Conservation (phyloP, 2,113 vertebrate species). For the Menura novaehollandiae region DNA sequence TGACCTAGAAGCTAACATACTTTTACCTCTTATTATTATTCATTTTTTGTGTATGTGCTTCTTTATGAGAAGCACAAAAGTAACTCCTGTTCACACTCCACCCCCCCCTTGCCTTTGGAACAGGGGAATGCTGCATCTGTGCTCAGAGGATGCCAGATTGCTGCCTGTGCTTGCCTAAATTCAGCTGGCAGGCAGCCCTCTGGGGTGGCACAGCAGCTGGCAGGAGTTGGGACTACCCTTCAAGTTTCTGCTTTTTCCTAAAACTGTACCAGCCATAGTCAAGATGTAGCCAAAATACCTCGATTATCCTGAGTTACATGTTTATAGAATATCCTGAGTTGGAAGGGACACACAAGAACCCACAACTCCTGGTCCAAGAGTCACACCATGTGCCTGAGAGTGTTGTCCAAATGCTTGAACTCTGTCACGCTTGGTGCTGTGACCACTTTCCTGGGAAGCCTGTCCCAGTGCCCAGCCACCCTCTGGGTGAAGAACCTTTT, state of each 20-base stretch:
- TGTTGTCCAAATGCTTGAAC: background rate
- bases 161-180: background rate
- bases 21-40: background rate
- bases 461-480: background rate
- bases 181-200: background rate
- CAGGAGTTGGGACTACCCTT: background rate
- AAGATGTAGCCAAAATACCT: background rate
- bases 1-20: background rate
- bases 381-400: too few relatives aligned
- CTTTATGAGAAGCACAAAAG: background rate
- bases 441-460: background rate
- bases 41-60: background rate
- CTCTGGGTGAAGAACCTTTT: background rate
- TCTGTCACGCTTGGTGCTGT: background rate
- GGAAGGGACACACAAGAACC: background rate
- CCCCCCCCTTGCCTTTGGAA: background rate
- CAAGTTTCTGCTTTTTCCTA: background rate
- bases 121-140: background rate
- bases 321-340: too few relatives aligned
- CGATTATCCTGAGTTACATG: fast-evolving
- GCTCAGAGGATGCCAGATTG: background rate
- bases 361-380: background rate
- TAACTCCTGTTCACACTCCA: background rate
- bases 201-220: background rate
- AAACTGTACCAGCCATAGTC: background rate